A percentile compares a stretch with the other conserved stretches of the same genome.
These are phyloP conservation scores for Dynastes maya DNA, from an alignment of 2,888 invertebrate genomes.

Conservation along the genomic window DNA sequence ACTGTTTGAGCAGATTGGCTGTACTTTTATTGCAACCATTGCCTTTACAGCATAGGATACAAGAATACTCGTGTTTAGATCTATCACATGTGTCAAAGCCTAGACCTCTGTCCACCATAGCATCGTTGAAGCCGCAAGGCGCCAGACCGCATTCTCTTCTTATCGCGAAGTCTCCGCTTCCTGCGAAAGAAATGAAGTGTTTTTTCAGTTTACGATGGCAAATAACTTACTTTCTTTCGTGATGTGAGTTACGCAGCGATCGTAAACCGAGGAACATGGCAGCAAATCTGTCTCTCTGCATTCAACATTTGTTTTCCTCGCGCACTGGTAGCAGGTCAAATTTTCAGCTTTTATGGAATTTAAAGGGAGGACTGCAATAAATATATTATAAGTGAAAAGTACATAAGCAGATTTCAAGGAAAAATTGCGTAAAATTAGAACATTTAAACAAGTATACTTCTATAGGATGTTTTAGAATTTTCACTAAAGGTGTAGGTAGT, in stretches of 20 bases:
- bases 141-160: constrained; percentile 70
- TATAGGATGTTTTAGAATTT: too few relatives aligned
- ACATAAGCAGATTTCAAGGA: not conserved
- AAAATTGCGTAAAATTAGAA: not conserved
- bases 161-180: constrained; percentile 65
- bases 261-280: constrained; percentile 67
- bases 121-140: constrained; percentile 70
- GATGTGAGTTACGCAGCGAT: constrained; percentile 70
- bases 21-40: constrained; percentile 69
- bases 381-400: not conserved
- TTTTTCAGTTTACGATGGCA: constrained; percentile 31
- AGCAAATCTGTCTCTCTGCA: constrained; percentile 65
- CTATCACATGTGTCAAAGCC: constrained; percentile 69
- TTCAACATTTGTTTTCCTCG: constrained; percentile 63
- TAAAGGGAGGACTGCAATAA: constrained; percentile 56
- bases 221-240: constrained; percentile 66
- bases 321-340: constrained; percentile 70
- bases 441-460: not conserved
- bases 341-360: constrained; percentile 59
- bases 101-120: constrained; percentile 64
- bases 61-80: constrained; percentile 68
- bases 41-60: constrained; percentile 69
- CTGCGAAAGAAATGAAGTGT: constrained; percentile 61
- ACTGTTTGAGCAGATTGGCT: constrained; percentile 19
- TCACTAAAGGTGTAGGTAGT: too few relatives aligned